Evolutionary conservation across 2,113 vertebrate genomes (phyloP).

Genomic region (Mesocricetus auratus): DNA sequence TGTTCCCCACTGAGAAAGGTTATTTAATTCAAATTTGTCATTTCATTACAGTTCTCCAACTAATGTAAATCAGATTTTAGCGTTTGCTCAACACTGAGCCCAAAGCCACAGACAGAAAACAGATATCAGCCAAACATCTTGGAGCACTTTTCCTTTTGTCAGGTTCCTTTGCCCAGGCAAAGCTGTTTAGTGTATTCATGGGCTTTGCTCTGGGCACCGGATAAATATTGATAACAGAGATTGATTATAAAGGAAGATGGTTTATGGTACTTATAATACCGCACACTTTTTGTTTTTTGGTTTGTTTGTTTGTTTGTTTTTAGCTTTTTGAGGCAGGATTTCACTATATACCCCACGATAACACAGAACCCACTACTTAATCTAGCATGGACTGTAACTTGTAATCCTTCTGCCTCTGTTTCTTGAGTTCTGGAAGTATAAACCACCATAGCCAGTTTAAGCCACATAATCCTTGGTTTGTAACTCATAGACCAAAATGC

Average conservation of each 20-base stretch:
- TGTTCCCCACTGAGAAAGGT: constrained; percentile 48
- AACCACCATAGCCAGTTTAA: background rate
- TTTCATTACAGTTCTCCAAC: constrained; percentile 65
- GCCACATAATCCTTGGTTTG: background rate
- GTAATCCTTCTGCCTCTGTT: background rate
- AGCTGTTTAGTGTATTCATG: background rate
- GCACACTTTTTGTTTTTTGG: background rate
- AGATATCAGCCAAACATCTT: background rate
- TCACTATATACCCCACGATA: background rate
- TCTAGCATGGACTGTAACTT: background rate
- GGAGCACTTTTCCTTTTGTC: background rate
- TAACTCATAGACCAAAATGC: background rate
- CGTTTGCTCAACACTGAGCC: constrained; percentile 39
- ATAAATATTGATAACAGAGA: background rate
- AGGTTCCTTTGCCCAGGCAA: background rate
- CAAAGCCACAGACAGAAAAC: constrained; percentile 2
- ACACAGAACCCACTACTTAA: background rate
- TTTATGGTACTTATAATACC: background rate
- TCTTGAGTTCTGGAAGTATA: background rate
- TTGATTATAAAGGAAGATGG: background rate
- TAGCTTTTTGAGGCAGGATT: background rate
- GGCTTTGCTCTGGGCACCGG: background rate
- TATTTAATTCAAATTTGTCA: constrained; percentile 63
- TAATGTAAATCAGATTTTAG: constrained; percentile 61
- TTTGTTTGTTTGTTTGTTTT: background rate